Evolutionary conservation across 1,140 invertebrate genomes (phyloP).

Genomic region (Dendrolimus kikuchii): DNA sequence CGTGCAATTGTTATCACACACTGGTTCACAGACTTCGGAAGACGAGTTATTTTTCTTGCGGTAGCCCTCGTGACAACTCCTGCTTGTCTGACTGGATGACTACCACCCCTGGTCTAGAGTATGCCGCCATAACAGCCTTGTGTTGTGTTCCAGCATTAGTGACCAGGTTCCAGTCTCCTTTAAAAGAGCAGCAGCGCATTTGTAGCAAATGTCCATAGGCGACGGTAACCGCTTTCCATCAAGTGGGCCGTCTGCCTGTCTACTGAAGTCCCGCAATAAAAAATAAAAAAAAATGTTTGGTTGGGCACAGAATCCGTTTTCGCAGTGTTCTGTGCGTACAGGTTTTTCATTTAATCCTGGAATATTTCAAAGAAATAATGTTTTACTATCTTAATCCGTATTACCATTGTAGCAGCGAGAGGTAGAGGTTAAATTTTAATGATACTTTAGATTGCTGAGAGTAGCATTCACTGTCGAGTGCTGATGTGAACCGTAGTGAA

Average conservation of each 20-base stretch:
- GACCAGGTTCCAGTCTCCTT: too few relatives aligned
- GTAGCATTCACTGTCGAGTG: background rate
- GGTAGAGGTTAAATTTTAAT: background rate
- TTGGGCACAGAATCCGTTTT: constrained; percentile 27
- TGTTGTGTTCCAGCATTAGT: too few relatives aligned
- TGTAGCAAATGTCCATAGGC: too few relatives aligned
- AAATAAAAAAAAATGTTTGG: constrained; percentile 65
- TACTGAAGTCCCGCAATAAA: too few relatives aligned
- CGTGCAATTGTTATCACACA: constrained; percentile 14
- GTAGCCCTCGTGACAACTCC: constrained; percentile 54
- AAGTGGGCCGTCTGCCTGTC: too few relatives aligned
- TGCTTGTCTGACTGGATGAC: too few relatives aligned
- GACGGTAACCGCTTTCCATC: too few relatives aligned
- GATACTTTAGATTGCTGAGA: background rate
- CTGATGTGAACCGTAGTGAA: too few relatives aligned
- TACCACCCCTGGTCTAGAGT: too few relatives aligned
- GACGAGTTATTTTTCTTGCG: constrained; percentile 19
- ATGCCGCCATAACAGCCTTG: too few relatives aligned
- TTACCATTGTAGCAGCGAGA: background rate
- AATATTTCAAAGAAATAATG: background rate
- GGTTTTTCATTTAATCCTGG: constrained; percentile 10
- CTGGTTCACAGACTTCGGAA: constrained; percentile 20
- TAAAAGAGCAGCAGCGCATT: too few relatives aligned
- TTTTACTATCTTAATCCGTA: too few relatives aligned
- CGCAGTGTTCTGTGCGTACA: constrained; percentile 7